Evolutionary conservation across 1,140 invertebrate genomes (phyloP).

Genomic region (Drosophila melanogaster): DNA sequence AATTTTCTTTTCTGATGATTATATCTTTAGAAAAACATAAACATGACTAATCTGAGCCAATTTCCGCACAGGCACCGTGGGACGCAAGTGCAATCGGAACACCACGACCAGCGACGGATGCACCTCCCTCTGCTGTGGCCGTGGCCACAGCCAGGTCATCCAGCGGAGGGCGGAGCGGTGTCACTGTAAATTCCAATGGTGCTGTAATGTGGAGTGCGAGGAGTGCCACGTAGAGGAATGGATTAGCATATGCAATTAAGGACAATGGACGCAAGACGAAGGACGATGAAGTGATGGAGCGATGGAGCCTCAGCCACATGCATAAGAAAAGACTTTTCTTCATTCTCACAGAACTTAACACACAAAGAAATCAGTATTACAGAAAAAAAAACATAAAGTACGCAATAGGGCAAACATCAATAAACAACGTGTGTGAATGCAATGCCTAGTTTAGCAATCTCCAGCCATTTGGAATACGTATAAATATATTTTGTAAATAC

Average conservation of each 20-base stretch:
- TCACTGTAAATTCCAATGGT: slow-evolving; percentile 96
- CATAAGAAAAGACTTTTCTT: slow-evolving; percentile 59
- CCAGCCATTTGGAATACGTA: slow-evolving; percentile 47
- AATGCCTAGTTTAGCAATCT: slow-evolving; percentile 64
- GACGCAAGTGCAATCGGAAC: slow-evolving; percentile 92
- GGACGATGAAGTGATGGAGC: slow-evolving; percentile 1
- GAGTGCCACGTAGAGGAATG: slow-evolving; percentile 93
- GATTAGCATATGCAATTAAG: slow-evolving; percentile 92
- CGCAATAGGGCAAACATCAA: slow-evolving; percentile 30
- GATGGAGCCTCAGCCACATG: slow-evolving; percentile 2
- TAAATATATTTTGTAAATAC: slow-evolving; percentile 72
- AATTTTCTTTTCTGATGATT: too few relatives aligned
- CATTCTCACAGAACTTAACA: slow-evolving; percentile 35
- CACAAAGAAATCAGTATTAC: slow-evolving; percentile 56
- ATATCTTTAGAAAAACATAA: not conserved
- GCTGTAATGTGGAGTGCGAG: slow-evolving; percentile 94
- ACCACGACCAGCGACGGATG: slow-evolving; percentile 91
- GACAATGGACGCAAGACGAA: not conserved
- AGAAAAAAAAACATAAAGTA: slow-evolving; percentile 38
- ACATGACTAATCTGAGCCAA: not conserved
- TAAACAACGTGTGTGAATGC: slow-evolving; percentile 52
- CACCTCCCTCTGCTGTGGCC: slow-evolving; percentile 94
- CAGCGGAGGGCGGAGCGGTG: slow-evolving; percentile 91
- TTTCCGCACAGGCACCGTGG: slow-evolving; percentile 88
- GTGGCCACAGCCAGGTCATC: slow-evolving; percentile 94